Percentiles rank a stretch among this genome's conserved stretches.
Evolutionary conservation across 2,888 invertebrate genomes (phyloP).

Genomic region (Drosophila silvestris): DNA sequence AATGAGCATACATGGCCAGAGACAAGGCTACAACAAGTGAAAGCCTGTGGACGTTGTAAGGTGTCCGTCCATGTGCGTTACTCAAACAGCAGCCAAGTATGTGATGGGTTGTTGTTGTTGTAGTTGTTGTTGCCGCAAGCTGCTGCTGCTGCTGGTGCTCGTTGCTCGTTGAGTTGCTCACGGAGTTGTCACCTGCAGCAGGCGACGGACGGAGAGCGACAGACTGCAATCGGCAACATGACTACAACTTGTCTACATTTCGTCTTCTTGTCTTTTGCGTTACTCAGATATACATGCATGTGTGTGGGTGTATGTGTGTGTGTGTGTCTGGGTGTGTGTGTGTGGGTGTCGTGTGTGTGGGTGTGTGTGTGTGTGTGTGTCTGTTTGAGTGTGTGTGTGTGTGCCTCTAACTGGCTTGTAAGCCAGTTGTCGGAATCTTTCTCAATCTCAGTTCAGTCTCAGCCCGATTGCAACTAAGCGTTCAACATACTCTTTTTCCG

Average conservation of each 20-base stretch:
- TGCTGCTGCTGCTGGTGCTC: constrained; percentile 23
- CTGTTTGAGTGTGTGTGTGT: constrained; percentile 3
- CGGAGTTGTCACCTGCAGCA: constrained; percentile 74
- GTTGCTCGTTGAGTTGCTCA: constrained; percentile 62
- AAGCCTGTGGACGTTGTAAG: constrained; percentile 49
- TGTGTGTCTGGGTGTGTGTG: constrained; percentile 8
- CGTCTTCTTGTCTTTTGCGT: constrained; percentile 52
- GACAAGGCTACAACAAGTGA: constrained; percentile 63
- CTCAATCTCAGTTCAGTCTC: constrained; percentile 3
- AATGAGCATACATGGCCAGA: constrained; percentile 73
- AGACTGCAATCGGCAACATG: constrained; percentile 70
- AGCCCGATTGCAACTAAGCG: constrained; percentile 17
- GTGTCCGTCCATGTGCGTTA: constrained; percentile 47
- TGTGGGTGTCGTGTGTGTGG: constrained; percentile 11
- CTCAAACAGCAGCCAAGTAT: constrained; percentile 59
- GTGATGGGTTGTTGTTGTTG: constrained; percentile 44
- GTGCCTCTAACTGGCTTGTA: constrained; percentile 39
- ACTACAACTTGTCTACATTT: constrained; percentile 78
- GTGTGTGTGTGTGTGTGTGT: constrained; percentile 13
- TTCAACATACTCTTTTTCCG: constrained; percentile 68
- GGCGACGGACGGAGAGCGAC: constrained; percentile 49
- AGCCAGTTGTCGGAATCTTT: constrained; percentile 11
- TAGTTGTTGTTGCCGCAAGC: constrained; percentile 16
- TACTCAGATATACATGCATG: neutral
- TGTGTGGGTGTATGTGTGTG: constrained; percentile 1